Percentiles rank a stretch among this genome's conserved stretches.
Evolutionary conservation across 2,113 vertebrate species (phyloP).

Genomic region (Gobio gobio): DNA sequence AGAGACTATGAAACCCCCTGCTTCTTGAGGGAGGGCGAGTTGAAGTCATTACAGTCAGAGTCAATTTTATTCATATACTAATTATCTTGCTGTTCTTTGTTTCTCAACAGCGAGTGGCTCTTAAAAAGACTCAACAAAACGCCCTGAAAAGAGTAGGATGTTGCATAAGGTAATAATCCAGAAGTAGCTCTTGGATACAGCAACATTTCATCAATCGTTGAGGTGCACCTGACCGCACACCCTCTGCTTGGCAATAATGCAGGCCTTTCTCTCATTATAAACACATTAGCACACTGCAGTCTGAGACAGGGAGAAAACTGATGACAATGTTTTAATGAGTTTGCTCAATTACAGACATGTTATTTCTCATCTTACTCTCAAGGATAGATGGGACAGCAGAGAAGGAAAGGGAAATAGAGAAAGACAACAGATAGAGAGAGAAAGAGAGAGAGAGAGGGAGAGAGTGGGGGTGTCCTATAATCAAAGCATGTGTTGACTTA

Average conservation of each 20-base stretch:
- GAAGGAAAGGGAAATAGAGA: neutral
- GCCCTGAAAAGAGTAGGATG: conserved; percentile 4
- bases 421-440: neutral
- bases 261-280: conserved; percentile 63
- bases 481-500: neutral
- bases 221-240: conserved; percentile 59
- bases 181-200: neutral
- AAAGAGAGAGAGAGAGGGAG: neutral
- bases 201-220: conserved; percentile 51
- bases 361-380: conserved; percentile 48
- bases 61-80: neutral
- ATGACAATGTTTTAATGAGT: conserved; percentile 71
- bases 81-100: conserved; percentile 25
- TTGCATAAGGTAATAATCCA: neutral
- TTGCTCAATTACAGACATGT: conserved; percentile 63
- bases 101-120: neutral
- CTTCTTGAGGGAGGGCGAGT: neutral
- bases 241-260: conserved; percentile 59
- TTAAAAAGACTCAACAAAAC: neutral
- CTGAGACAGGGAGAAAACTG: conserved; percentile 69
- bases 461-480: neutral
- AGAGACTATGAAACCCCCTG: neutral
- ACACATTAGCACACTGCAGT: conserved; percentile 66
- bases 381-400: neutral
- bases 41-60: neutral